These are phyloP conservation scores for Halcyon badia DNA, from an alignment of 2,797 vertebrate species.

Conservation along the genomic window DNA sequence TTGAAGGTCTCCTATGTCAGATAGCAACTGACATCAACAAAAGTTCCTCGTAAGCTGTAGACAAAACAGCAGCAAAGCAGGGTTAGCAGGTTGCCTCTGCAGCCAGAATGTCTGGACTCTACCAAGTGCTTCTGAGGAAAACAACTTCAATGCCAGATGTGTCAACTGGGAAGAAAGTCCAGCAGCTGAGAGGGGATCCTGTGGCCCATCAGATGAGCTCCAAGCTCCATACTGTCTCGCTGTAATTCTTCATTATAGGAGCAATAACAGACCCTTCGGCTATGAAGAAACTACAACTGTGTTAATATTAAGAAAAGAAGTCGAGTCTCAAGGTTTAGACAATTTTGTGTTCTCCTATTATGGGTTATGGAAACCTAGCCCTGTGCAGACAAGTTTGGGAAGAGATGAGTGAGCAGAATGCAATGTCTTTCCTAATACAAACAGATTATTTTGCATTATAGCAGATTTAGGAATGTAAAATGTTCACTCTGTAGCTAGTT, in stretches of 20 bases:
- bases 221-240: neutral
- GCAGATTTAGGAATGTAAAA: slow-evolving; percentile 61
- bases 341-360: neutral
- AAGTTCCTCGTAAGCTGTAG: neutral
- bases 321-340: neutral
- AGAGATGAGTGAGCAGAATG: slow-evolving; percentile 64
- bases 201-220: neutral
- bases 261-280: slow-evolving; percentile 1
- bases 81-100: neutral
- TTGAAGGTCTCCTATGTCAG: neutral
- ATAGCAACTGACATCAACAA: neutral
- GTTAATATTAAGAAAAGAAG: neutral
- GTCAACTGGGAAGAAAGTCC: neutral
- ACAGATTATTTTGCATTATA: slow-evolving; percentile 70
- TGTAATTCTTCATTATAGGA: neutral
- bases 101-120: neutral
- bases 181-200: neutral
- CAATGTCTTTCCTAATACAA: slow-evolving; percentile 66
- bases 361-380: slow-evolving; percentile 22
- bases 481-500: slow-evolving; percentile 59
- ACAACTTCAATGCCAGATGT: neutral
- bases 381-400: slow-evolving; percentile 58
- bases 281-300: slow-evolving; percentile 6
- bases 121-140: neutral
- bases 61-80: neutral